Conservation (phyloP, 2,797 vertebrate species). For the Pseudomugil gertrudae region DNA sequence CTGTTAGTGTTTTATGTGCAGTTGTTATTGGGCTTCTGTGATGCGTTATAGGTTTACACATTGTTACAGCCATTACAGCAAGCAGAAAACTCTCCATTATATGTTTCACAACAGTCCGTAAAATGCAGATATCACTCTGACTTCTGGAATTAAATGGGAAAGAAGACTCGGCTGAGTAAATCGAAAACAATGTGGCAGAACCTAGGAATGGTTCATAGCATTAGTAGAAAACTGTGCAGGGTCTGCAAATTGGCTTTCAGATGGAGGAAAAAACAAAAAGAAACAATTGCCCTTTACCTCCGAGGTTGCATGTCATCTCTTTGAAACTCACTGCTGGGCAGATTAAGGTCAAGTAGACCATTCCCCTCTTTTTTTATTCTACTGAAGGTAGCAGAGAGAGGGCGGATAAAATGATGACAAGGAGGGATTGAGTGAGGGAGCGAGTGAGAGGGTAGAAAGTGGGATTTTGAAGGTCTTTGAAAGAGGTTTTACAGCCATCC, state of each 20-base stretch:
- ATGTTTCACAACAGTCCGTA: conserved; percentile 25
- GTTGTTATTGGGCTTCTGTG: conserved; percentile 32
- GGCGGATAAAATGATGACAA: conserved; percentile 70
- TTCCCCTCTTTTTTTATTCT: conserved; percentile 34
- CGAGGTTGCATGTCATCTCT: conserved; percentile 84
- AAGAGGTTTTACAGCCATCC: conserved; percentile 80
- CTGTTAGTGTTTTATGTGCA: conserved; percentile 37
- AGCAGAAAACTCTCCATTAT: conserved; percentile 30
- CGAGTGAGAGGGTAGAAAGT: conserved; percentile 59
- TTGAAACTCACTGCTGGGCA: conserved; percentile 80
- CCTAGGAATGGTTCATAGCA: conserved; percentile 72
- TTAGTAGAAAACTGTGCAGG: conserved; percentile 62
- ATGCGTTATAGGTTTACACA: conserved; percentile 31
- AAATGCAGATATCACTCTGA: conserved; percentile 30
- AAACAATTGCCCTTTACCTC: conserved; percentile 83
- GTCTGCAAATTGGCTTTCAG: conserved; percentile 80
- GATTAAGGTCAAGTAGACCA: conserved; percentile 86
- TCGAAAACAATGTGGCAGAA: conserved; percentile 67
- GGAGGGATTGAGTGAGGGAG: conserved; percentile 57
- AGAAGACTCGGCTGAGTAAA: conserved; percentile 48
- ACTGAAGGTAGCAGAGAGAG: conserved; percentile 68
- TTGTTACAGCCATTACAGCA: conserved; percentile 32
- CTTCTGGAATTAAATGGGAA: conserved; percentile 32
- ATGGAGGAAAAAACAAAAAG: conserved; percentile 67
- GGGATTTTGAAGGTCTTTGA: conserved; percentile 80